Evolutionary conservation across 2,797 vertebrate species (phyloP), one percentile per base, ranked within the genome.

Genomic region (Acrossocheilus wenchowensis): DNA sequence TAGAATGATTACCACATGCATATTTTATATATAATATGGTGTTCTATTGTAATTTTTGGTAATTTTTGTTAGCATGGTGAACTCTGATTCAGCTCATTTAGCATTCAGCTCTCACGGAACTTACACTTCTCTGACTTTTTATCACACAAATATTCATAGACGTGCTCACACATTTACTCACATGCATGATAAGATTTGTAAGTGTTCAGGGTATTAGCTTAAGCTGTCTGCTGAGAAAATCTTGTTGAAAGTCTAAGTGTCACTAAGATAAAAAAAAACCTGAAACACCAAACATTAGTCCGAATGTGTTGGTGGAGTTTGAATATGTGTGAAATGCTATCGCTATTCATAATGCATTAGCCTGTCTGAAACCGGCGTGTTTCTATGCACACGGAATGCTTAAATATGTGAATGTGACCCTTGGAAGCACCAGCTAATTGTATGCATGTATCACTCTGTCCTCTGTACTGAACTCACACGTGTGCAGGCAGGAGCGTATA

Each of bases 261-360:
- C 66, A 82, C 36, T 21, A 57, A 54, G 34, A 72, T 39, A 52
- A 82, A 68, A 72, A 72, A 30, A 82, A 34, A n/a, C n/a, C n/a
- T 71, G 68, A 60, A 72, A 26, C 14, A 30, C 34, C 30, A 84
- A 34, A 84, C 26, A 74, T 8, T 57, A 66, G 14, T 80, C 9
- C 74, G 45, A 89, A 83, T 45, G 36, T 86, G 60, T 68, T 71
- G 43, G 41, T 62, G 69, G 72, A 57, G 69, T 71, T 82, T 88
- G 82, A 68, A 85, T 68, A 81, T 62, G 86, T 69, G 60, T 84
- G 72, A 54, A 81, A 71, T 45, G 43, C 74, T 45, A 82, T 84
- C 81, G 34, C 71, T 85, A 82, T 85, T 85, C 48, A 4, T 60
- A 88, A 86, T 85, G 68, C 82, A 82, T 85, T 57, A 41, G 83